Base-by-base conservation (phyloP, 2,888 invertebrate species). In the Conops quadrifasciatus region DNA sequence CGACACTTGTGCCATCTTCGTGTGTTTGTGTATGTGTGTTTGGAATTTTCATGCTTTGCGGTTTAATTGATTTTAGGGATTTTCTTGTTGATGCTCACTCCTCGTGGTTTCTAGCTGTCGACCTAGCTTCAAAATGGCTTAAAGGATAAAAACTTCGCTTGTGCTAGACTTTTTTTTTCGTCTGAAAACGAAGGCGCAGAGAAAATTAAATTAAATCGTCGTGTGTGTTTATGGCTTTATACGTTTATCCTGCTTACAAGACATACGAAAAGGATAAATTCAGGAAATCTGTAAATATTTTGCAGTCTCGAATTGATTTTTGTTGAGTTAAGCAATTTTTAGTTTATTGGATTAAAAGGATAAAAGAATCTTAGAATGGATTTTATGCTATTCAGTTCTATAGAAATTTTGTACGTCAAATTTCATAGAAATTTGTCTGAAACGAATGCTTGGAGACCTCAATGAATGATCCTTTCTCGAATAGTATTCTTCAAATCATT, bases 21-120 rank as follows among this genome's bases (percentile, higher is more conserved):
- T n/a, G n/a, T n/a, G 15, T n/a, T 24, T 67, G 30, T 43, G 51
- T 2, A 36, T 4, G 47, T 58, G 45, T 47, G 56, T 56, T 2
- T 15, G 21, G 45, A 30, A 53, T 72, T 72, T 77, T 74, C 80
- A 81, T 79, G 81, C 82, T 81, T 76, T 81, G 81, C 82, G 81
- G 80, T 80, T 78, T 81, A 80, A 80, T 80, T 78, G 76, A 80
- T 74, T 81, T 80, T 75, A 75, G 73, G 78, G 80, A 78, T 79
- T 81, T 75, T 49, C 51, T n/a, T 36, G 36, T 36, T 36, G 36
- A 36, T 36, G 36, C 36, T 36, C 62, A 62, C 62, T 21, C 19
- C 36, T 36, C 36, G 36, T 36, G 5, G 36, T 9, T 9, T 4
- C 4, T 9, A 36, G 9, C 9, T 36, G 5, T n/a, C n/a, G n/a